These are phyloP conservation scores for Ailuropoda melanoleuca DNA, from an alignment of 2,113 vertebrate genomes.

Conservation along the genomic window DNA sequence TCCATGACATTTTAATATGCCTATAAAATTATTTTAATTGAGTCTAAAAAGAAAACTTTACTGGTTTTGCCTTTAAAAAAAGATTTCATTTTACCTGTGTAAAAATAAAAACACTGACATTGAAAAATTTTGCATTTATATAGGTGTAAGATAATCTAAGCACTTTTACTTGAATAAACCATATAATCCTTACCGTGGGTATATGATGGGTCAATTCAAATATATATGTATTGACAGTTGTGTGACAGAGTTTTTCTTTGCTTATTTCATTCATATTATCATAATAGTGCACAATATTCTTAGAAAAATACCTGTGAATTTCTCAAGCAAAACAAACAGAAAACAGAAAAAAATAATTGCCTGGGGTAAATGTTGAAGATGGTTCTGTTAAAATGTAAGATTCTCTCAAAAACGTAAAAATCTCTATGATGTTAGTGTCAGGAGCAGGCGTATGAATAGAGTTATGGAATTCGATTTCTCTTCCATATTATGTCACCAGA, in stretches of 20 bases:
- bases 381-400: background rate
- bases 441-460: background rate
- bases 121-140: background rate
- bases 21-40: background rate
- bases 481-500: background rate
- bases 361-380: background rate
- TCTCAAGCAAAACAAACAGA: background rate
- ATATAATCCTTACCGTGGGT: background rate
- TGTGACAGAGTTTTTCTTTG: background rate
- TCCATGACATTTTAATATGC: background rate
- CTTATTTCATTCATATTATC: background rate
- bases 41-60: background rate
- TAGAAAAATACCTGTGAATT: background rate
- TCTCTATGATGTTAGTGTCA: background rate
- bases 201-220: background rate
- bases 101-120: background rate
- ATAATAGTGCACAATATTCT: background rate
- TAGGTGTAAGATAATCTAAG: background rate
- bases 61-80: background rate
- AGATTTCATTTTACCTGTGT: background rate
- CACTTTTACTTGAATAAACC: background rate
- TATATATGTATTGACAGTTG: background rate
- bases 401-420: background rate
- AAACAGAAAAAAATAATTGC: background rate
- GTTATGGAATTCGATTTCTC: background rate